Conservation (phyloP, 2,797 vertebrate species). For the Trichosurus vulpecula region DNA sequence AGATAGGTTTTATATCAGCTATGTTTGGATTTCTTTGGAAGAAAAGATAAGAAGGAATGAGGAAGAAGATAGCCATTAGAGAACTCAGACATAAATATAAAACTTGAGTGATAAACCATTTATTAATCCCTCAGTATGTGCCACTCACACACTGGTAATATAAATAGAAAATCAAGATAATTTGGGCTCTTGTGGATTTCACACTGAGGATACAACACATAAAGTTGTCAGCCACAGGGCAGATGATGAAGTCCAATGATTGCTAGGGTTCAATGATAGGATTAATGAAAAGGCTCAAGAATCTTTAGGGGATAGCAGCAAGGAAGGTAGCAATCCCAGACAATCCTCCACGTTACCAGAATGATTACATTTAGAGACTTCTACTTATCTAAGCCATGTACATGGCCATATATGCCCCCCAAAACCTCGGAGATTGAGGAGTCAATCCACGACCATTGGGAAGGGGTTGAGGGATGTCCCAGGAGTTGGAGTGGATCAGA, state of each 20-base stretch:
- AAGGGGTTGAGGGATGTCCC: background rate
- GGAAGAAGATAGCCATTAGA: background rate
- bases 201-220: background rate
- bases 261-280: background rate
- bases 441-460: background rate
- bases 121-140: background rate
- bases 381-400: background rate
- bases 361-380: background rate
- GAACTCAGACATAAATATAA: background rate
- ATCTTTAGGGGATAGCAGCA: background rate
- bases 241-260: background rate
- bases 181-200: background rate
- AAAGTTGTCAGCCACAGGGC: background rate
- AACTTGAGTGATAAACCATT: background rate
- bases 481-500: background rate
- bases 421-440: background rate
- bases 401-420: background rate
- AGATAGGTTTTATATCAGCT: background rate
- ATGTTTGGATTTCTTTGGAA: background rate
- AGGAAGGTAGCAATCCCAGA: background rate
- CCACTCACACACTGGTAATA: background rate
- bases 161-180: background rate
- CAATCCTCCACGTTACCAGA: background rate
- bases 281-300: background rate
- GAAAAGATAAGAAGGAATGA: background rate